Evolutionary conservation across 2,113 vertebrate genomes (phyloP).

Genomic region (Hippopotamus amphibius): DNA sequence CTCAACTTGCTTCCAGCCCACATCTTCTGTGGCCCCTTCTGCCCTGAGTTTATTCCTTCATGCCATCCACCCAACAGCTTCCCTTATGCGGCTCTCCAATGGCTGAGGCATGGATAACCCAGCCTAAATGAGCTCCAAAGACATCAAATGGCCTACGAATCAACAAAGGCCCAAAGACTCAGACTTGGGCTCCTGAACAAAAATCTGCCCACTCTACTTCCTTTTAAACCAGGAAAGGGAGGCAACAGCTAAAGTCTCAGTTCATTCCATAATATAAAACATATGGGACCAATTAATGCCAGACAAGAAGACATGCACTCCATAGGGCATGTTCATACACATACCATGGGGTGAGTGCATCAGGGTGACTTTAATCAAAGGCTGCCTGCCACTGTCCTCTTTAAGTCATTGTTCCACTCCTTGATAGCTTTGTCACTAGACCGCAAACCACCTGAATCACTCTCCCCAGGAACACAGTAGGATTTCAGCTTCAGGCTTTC

Average conservation of each 20-base stretch:
- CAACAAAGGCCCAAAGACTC: constrained; percentile 22
- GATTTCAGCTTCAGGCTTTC: constrained; percentile 62
- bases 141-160: constrained; percentile 60
- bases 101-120: constrained; percentile 9
- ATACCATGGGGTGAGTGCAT: background rate
- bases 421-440: constrained; percentile 18
- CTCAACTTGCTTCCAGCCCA: background rate
- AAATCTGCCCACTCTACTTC: constrained; percentile 42
- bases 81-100: background rate
- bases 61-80: constrained; percentile 7
- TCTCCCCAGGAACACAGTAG: background rate
- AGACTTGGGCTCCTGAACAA: background rate
- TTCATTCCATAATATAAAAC: constrained; percentile 65
- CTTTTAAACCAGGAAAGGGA: constrained; percentile 14
- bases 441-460: constrained; percentile 29
- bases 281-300: constrained; percentile 32
- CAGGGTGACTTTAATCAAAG: constrained; percentile 42
- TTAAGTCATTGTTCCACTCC: constrained; percentile 21
- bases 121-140: constrained; percentile 31
- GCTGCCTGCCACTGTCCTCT: background rate
- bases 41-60: constrained; percentile 18
- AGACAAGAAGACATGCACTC: constrained; percentile 21
- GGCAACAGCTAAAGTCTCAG: constrained; percentile 37
- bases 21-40: background rate
- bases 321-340: constrained; percentile 48